Evolutionary conservation across 2,797 vertebrate species (phyloP), one percentile per base, ranked within the genome.

Genomic region (Sylvia borin): DNA sequence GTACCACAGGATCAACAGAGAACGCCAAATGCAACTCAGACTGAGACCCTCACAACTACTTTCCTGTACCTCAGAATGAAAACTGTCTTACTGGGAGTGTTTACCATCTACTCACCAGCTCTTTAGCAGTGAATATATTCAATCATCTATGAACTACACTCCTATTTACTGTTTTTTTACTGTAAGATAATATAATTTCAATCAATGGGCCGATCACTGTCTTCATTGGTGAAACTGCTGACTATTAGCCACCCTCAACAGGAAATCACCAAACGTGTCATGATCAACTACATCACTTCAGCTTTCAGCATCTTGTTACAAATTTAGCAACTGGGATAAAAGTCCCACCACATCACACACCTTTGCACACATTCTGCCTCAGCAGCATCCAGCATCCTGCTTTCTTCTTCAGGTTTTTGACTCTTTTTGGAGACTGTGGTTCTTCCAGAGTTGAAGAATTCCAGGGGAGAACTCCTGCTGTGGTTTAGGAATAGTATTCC

Each of bases 1-100:
- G 5, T 45, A 47, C 14, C 18, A 31, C 0, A 48, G 61, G 36
- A 68, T 42, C 5, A 3, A 48, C 1, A 1, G 20, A 72, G 27
- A 92, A 58, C 10, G 43, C 3, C 0, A 85, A 82, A 84, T 2
- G 5, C 24, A 43, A 27, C 45, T 47, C 27, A 6, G 42, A n/a
- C 14, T 0, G 13, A 90, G 38, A 71, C 21, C 20, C 24, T 78
- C 32, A 42, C 10, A 47, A 60, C n/a, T 16, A 40, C 19, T 32
- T 20, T 45, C 34, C 50, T 4, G 1, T 32, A 82, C 60, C 13
- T 53, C 19, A 45, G 25, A 65, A 16, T 10, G 45, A 53, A 82
- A 81, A 70, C 8, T 53, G 61, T 19, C 67, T 82, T 32, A 3
- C 24, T 43, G 27, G 15, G 29, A 61, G 14, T 1, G 11, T 66